Conservation (phyloP, 1,140 invertebrate species). For the Listronotus oregonensis region DNA sequence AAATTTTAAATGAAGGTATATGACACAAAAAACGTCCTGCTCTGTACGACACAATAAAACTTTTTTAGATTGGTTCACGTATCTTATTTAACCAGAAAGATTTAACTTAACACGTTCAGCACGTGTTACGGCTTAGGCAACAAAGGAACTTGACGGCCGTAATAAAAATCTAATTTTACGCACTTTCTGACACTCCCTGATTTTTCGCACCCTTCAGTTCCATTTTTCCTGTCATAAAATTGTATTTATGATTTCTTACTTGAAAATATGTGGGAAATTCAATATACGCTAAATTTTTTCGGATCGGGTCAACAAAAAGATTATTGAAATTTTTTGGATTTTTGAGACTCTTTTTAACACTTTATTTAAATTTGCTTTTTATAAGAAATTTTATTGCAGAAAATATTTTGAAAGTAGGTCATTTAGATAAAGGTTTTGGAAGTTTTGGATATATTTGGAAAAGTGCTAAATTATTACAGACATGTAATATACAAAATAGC, state of each 20-base stretch:
- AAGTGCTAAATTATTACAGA: too few relatives aligned
- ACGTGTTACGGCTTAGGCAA: background rate
- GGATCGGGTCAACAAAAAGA: too few relatives aligned
- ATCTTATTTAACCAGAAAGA: conserved; percentile 13
- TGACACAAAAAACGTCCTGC: background rate
- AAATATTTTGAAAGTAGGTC: too few relatives aligned
- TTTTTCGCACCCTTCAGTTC: background rate
- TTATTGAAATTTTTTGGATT: too few relatives aligned
- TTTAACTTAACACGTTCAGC: background rate
- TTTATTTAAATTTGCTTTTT: too few relatives aligned
- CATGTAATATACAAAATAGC: too few relatives aligned
- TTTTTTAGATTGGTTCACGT: conserved; percentile 6
- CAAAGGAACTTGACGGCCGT: background rate
- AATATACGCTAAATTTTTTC: background rate
- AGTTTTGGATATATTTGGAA: too few relatives aligned
- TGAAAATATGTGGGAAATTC: conserved; percentile 5
- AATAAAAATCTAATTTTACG: conserved; percentile 14
- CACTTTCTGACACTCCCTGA: conserved; percentile 4
- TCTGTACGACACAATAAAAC: background rate
- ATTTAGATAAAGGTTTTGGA: too few relatives aligned
- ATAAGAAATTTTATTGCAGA: too few relatives aligned
- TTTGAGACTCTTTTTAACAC: too few relatives aligned
- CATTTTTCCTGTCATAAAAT: conserved; percentile 8
- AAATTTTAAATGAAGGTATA: too few relatives aligned
- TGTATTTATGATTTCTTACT: conserved; percentile 12